Evolutionary conservation across 1,140 invertebrate species (phyloP).

Genomic region (Nomia melanderi): DNA sequence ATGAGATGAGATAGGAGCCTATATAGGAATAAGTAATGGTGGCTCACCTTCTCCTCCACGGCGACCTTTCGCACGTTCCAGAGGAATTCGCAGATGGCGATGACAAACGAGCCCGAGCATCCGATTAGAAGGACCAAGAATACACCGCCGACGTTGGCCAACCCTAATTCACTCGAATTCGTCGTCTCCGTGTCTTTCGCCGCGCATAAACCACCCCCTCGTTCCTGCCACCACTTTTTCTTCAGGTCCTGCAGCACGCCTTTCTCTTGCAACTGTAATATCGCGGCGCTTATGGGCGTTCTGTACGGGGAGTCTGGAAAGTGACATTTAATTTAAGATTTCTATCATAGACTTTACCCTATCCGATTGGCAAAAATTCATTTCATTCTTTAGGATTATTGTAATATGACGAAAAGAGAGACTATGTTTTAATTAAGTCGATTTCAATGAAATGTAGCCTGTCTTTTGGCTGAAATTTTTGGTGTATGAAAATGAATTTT

Average conservation of each 20-base stretch:
- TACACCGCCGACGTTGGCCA: slow-evolving; percentile 94
- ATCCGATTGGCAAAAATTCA: too few species aligned
- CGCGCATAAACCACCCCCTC: slow-evolving; percentile 73
- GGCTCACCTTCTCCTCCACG: slow-evolving; percentile 86
- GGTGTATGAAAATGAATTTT: too few species aligned
- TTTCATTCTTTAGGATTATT: too few species aligned
- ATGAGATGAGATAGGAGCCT: slow-evolving; percentile 32
- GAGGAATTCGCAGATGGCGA: slow-evolving; percentile 89
- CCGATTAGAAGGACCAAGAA: slow-evolving; percentile 92
- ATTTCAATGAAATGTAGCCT: too few species aligned
- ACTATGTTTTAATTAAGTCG: too few species aligned
- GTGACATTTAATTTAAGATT: not conserved
- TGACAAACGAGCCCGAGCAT: slow-evolving; percentile 83
- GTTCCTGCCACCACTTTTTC: slow-evolving; percentile 92
- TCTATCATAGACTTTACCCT: too few species aligned
- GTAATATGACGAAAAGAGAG: too few species aligned
- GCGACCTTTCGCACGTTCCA: slow-evolving; percentile 91
- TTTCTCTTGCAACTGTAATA: slow-evolving; percentile 91
- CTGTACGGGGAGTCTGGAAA: slow-evolving; percentile 86
- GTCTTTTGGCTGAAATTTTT: too few species aligned
- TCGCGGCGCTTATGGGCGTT: slow-evolving; percentile 86
- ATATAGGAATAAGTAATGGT: not conserved
- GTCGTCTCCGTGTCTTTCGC: slow-evolving; percentile 32
- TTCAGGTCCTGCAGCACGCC: slow-evolving; percentile 90
- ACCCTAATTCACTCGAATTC: slow-evolving; percentile 82